Conservation (phyloP, 1,140 invertebrate genomes). For the Ceratitis capitata region DNA sequence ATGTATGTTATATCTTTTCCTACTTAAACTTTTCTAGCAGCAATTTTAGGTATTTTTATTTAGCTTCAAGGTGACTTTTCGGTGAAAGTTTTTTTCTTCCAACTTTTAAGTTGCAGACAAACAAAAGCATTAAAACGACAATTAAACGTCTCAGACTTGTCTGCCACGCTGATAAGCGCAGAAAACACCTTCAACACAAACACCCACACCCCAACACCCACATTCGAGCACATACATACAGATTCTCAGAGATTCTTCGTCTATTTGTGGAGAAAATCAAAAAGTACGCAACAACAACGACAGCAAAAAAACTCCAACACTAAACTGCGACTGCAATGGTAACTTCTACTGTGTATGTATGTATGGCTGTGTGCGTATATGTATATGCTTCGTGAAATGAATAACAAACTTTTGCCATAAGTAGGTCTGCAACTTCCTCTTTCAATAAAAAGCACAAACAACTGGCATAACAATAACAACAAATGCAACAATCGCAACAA, state of each 20-base stretch:
- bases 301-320: no score
- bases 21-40: no score
- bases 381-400: neutral
- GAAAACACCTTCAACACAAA: neutral
- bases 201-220: neutral
- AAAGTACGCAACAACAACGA: neutral
- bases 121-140: slow-evolving; percentile 29
- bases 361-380: no score
- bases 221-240: neutral
- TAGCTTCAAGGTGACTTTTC: slow-evolving; percentile 18
- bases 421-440: slow-evolving; percentile 16
- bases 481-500: slow-evolving; percentile 22
- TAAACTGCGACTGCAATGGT: no score
- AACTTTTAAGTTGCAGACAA: slow-evolving; percentile 35
- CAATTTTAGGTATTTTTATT: neutral
- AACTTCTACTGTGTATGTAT: no score
- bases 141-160: slow-evolving; percentile 36
- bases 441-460: slow-evolving; percentile 8
- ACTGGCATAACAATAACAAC: slow-evolving; percentile 1
- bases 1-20: no score
- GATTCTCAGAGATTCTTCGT: no score
- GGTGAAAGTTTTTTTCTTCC: slow-evolving; percentile 10
- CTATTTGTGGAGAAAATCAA: neutral
- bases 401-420: slow-evolving; percentile 39
- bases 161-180: slow-evolving; percentile 13